Evolutionary conservation across 2,888 invertebrate species (phyloP).

Genomic region (Drosophila multiciliata): DNA sequence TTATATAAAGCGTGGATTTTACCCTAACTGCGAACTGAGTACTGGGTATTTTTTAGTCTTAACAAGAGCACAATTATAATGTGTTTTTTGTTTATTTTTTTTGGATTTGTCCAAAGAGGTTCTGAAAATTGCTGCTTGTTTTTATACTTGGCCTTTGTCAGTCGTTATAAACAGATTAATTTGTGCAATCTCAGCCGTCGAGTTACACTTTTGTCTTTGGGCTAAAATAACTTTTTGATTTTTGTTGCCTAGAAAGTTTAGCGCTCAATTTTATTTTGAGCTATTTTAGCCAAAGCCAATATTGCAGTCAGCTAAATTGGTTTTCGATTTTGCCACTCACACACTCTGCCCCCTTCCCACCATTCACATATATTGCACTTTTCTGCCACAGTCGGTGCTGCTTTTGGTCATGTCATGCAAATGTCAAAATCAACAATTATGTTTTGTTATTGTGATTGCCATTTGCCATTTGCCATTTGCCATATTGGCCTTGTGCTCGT

Average conservation of each 20-base stretch:
- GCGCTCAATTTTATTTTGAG: slow-evolving; percentile 59
- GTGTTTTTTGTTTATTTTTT: not conserved
- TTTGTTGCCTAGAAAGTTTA: slow-evolving; percentile 57
- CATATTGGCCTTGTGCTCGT: slow-evolving; percentile 60
- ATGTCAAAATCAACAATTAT: slow-evolving; percentile 44
- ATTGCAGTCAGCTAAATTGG: slow-evolving; percentile 62
- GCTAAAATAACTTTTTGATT: slow-evolving; percentile 75
- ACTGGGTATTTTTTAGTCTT: not conserved
- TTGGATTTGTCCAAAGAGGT: slow-evolving; percentile 48
- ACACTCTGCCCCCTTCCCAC: not conserved
- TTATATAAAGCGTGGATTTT: not conserved
- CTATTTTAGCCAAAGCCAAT: slow-evolving; percentile 45
- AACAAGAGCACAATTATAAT: not conserved
- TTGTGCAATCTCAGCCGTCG: slow-evolving; percentile 69
- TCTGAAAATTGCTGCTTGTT: slow-evolving; percentile 53
- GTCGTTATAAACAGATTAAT: slow-evolving; percentile 79
- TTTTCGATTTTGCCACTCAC: slow-evolving; percentile 65
- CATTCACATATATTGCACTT: slow-evolving; percentile 36
- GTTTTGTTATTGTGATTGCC: slow-evolving; percentile 24
- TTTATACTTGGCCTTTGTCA: slow-evolving; percentile 54
- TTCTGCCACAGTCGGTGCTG: slow-evolving; percentile 34
- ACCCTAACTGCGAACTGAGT: not conserved
- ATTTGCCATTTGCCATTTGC: slow-evolving; percentile 31
- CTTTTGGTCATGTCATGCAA: slow-evolving; percentile 49
- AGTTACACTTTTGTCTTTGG: slow-evolving; percentile 52